Evolutionary conservation across 1,140 invertebrate genomes (phyloP).

Genomic region (Triops cancriformis): DNA sequence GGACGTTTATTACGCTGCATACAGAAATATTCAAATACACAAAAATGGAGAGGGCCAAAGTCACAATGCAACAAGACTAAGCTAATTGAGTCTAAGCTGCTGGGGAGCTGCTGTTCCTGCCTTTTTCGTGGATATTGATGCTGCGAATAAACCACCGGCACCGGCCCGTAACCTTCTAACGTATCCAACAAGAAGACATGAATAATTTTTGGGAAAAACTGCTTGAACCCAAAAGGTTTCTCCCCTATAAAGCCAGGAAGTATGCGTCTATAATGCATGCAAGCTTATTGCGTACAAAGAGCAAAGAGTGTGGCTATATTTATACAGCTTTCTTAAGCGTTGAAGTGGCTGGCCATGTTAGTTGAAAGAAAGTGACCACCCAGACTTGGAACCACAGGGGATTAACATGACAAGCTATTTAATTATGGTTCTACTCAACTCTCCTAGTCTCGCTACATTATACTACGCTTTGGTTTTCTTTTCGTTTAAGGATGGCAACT

Average conservation of each 20-base stretch:
- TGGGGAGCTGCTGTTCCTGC: neutral
- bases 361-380: conserved; percentile 4
- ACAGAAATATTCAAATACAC: neutral
- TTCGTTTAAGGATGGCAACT: neutral
- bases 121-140: conserved; percentile 1
- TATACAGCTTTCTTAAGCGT: neutral
- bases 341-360: conserved; percentile 5
- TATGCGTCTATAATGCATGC: too few relatives aligned
- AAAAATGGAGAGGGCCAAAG: neutral
- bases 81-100: neutral
- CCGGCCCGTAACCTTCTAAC: neutral
- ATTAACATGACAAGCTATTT: conserved; percentile 14
- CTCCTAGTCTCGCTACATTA: too few relatives aligned
- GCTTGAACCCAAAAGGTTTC: too few relatives aligned
- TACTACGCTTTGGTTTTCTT: too few relatives aligned
- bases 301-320: neutral
- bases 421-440: conserved; percentile 10
- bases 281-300: neutral
- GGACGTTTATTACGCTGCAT: neutral
- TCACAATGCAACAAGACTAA: neutral
- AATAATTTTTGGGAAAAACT: neutral
- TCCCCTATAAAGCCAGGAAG: too few relatives aligned
- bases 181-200: neutral
- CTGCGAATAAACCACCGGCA: neutral
- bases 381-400: conserved; percentile 3